phyloP scores from a whole-genome alignment of 2,888 invertebrate species.

The Leucoma salicis region DNA sequence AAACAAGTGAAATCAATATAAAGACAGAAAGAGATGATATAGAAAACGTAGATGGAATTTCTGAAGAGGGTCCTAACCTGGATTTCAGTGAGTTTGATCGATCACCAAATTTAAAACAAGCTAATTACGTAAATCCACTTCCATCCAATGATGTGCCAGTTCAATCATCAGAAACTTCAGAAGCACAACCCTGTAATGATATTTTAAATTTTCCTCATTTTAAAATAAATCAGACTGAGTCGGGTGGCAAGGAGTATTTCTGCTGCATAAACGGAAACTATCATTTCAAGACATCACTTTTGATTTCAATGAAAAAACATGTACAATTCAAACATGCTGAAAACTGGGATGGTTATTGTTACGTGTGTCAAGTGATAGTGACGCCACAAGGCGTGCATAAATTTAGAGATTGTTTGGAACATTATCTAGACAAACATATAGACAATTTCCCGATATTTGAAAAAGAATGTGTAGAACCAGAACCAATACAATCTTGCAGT shows the following conservation, averaged over 20 bases:
- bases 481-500: not conserved
- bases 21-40: conserved; percentile 25
- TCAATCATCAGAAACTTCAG: not conserved
- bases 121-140: not conserved
- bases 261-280: conserved; percentile 64
- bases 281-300: conserved; percentile 63
- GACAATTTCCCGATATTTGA: conserved; percentile 63
- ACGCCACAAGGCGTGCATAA: conserved; percentile 57
- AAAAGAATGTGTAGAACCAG: conserved; percentile 22
- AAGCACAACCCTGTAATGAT: conserved; percentile 26
- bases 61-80: conserved; percentile 10
- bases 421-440: conserved; percentile 67
- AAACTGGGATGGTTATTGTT: conserved; percentile 82
- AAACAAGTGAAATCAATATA: conserved; percentile 17
- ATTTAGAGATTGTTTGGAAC: conserved; percentile 66
- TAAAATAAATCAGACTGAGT: conserved; percentile 47
- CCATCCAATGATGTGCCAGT: not conserved
- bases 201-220: conserved; percentile 59
- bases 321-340: conserved; percentile 65
- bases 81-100: conserved; percentile 6
- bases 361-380: conserved; percentile 71
- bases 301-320: conserved; percentile 73
- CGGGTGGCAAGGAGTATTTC: conserved; percentile 62
- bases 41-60: conserved; percentile 16
- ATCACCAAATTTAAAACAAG: not conserved